Conservation (phyloP, 2,797 vertebrate genomes). For the Falco biarmicus region DNA sequence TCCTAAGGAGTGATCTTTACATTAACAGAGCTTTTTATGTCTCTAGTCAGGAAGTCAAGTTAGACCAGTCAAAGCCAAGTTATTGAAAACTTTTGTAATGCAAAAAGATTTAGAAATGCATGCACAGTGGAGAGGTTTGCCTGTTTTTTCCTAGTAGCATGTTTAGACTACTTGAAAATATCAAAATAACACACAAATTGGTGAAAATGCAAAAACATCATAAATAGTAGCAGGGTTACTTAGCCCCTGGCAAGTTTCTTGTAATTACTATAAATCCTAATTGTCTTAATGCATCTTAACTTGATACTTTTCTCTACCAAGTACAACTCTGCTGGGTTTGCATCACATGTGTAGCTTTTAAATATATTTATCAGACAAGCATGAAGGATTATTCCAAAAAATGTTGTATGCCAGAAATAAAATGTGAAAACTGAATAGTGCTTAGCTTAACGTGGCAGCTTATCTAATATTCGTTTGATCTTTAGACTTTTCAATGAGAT, state of each 20-base stretch:
- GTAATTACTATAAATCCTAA: constrained; percentile 57
- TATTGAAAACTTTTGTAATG: not conserved
- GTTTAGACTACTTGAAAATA: constrained; percentile 18
- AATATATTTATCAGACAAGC: not conserved
- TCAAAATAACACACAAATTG: not conserved
- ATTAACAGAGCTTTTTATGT: not conserved
- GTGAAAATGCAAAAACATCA: not conserved
- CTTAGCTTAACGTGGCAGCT: constrained; percentile 56
- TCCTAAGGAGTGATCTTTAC: not conserved
- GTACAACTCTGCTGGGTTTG: not conserved
- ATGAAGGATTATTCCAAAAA: constrained; percentile 44
- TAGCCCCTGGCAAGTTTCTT: constrained; percentile 42
- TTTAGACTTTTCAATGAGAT: constrained; percentile 57
- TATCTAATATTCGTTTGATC: constrained; percentile 61
- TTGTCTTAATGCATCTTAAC: constrained; percentile 46
- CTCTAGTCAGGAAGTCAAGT: not conserved
- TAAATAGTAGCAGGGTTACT: not conserved
- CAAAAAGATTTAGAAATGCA: not conserved
- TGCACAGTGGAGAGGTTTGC: not conserved
- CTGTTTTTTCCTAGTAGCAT: not conserved
- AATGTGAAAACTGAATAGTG: not conserved
- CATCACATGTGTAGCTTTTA: constrained; percentile 1
- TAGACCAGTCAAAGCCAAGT: not conserved
- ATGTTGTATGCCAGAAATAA: constrained; percentile 26
- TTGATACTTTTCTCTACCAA: constrained; percentile 4